Evolutionary conservation across 2,113 vertebrate species (phyloP).

Genomic region (Speoplatyrhinus poulsoni): DNA sequence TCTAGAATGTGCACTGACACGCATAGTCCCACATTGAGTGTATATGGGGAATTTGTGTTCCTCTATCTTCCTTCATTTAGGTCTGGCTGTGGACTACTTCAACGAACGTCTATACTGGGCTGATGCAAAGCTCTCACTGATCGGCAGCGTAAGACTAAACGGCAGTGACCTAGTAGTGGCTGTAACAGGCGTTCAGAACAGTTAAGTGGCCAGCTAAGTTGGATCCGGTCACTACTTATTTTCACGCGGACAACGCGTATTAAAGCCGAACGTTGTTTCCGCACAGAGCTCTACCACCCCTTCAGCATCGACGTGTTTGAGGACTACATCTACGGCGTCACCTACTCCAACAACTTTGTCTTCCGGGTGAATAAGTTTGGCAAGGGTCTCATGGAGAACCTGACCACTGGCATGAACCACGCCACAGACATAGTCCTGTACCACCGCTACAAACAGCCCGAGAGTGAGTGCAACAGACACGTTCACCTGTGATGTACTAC

Average conservation of each 20-base stretch:
- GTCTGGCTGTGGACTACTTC: constrained; percentile 93
- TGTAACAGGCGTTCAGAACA: constrained; percentile 84
- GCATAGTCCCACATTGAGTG: neutral
- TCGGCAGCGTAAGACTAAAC: constrained; percentile 91
- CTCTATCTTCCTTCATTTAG: constrained; percentile 56
- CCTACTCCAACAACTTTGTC: constrained; percentile 93
- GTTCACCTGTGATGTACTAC: too few species aligned
- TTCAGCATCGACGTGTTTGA: constrained; percentile 98
- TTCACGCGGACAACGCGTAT: neutral
- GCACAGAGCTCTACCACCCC: constrained; percentile 85
- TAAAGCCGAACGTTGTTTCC: neutral
- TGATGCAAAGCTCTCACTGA: constrained; percentile 90
- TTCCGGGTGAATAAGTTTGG: constrained; percentile 97
- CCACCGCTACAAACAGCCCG: constrained; percentile 94
- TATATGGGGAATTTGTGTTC: neutral
- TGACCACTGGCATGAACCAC: constrained; percentile 92
- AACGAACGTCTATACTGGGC: constrained; percentile 97
- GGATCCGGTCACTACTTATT: neutral
- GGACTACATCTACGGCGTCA: constrained; percentile 95
- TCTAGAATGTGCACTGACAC: too few species aligned
- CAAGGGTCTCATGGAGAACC: constrained; percentile 83
- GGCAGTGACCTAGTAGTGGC: constrained; percentile 89
- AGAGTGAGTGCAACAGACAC: constrained; percentile 75
- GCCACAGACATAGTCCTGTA: constrained; percentile 92
- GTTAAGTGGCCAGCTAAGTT: constrained; percentile 61